Evolutionary conservation across 2,113 vertebrate genomes (phyloP), one percentile per base, ranked within the genome.

Genomic region (Plotosus lineatus): DNA sequence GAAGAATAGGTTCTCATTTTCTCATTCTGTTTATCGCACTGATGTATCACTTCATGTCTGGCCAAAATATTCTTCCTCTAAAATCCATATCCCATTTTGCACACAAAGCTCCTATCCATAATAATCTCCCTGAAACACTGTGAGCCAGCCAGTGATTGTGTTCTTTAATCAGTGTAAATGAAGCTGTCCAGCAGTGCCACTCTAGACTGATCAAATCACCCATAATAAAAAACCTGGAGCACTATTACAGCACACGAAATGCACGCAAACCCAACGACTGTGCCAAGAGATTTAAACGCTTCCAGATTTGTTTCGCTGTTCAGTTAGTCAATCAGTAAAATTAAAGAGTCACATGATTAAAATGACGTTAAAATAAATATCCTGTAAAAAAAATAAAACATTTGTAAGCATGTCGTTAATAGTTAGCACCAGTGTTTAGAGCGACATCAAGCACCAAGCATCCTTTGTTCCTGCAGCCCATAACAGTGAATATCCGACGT

Each of bases 11-110:
- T 15, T 19, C 23, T 51, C 23, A 12, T 60, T 69, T 75, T 69
- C n/a, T n/a, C 31, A 33, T 28, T 50, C 19, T 19, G 21, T n/a
- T 60, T 51, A 81, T 84, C 46, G 31, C 40, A 58, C 58, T 79
- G 75, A 82, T 56, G 15, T 42, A 84, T 53, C 44, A 58, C 76
- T 86, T 69, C 63, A 84, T 84, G 56, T 81, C 26, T 42, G 48
- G 50, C 75, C 77, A 53, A 63, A 31, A 79, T 73, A 50, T 76
- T 71, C 40, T 80, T 80, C 56, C 58, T 46, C 11, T 48, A 73
- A 60, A 84, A 77, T 74, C 68, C 19, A 81, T 76, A 81, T 82
- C 50, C 73, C 14, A 48, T 60, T 46, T 55, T 53, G 38, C 58
- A 73, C 74, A 48, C 61, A 51, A 58, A 72, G 56, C 15, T 68